phyloP scores from a whole-genome alignment of 2,888 invertebrate species.

The Anthrax anthrax region DNA sequence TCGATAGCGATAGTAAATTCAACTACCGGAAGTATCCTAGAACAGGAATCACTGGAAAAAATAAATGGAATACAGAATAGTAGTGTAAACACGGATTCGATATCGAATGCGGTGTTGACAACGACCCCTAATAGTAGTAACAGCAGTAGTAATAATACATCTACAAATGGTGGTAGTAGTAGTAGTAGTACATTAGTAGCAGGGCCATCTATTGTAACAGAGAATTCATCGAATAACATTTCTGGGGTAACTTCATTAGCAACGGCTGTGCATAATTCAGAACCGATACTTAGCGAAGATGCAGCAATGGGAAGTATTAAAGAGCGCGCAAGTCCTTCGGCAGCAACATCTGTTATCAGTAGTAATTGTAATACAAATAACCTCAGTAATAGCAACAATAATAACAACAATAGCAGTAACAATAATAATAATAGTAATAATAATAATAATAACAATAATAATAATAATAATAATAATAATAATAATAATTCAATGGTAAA shows the following conservation, averaged over 20 bases:
- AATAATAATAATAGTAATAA: slow-evolving; percentile 3
- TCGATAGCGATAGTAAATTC: slow-evolving; percentile 12
- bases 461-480: background rate
- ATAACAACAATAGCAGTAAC: slow-evolving; percentile 4
- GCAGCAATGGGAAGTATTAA: slow-evolving; percentile 1
- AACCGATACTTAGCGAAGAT: slow-evolving; percentile 8
- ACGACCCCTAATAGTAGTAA: background rate
- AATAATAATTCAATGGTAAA: background rate
- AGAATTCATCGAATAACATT: background rate
- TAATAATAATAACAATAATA: background rate
- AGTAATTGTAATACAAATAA: slow-evolving; percentile 16
- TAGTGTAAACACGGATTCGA: background rate
- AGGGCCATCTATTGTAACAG: background rate
- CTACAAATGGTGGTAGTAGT: background rate
- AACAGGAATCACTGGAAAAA: background rate
- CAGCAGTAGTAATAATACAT: background rate
- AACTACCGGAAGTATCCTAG: slow-evolving; percentile 7
- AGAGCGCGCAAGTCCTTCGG: slow-evolving; percentile 3
- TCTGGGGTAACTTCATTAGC: slow-evolving; percentile 1
- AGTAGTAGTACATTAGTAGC: background rate
- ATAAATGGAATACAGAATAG: slow-evolving; percentile 4
- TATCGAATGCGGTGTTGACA: background rate
- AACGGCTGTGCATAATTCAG: slow-evolving; percentile 6
- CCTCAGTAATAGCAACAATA: slow-evolving; percentile 13
- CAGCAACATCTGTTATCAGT: slow-evolving; percentile 10